phyloP scores from a whole-genome alignment of 2,888 invertebrate species.

The Caenorhabditis parvicauda region DNA sequence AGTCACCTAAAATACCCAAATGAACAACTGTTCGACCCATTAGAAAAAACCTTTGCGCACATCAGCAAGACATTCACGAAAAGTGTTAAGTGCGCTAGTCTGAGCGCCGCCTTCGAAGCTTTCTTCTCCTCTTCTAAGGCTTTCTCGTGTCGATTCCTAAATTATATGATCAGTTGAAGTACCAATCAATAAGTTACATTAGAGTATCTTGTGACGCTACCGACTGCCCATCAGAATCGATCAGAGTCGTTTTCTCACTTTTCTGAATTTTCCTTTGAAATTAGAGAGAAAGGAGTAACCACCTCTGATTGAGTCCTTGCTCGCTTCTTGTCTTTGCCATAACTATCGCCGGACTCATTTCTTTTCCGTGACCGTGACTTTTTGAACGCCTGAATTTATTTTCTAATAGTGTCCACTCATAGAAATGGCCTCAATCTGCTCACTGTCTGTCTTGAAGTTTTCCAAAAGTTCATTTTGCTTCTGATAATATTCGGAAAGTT shows the following conservation, averaged over 20 bases:
- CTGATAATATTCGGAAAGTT: conserved; percentile 44
- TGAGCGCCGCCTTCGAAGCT: conserved; percentile 15
- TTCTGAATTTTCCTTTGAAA: too few species aligned
- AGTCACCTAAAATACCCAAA: conserved; percentile 55
- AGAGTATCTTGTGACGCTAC: too few species aligned
- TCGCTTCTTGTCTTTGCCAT: neutral
- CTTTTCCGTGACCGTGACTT: neutral
- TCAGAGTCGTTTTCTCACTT: neutral
- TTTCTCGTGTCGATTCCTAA: conserved; percentile 1
- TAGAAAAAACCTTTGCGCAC: conserved; percentile 64
- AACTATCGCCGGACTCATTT: neutral
- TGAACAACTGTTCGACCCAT: conserved; percentile 66
- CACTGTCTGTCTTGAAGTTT: conserved; percentile 49
- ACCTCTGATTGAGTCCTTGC: neutral
- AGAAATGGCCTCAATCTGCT: conserved; percentile 42
- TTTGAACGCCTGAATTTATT: conserved; percentile 1
- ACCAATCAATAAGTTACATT: too few species aligned
- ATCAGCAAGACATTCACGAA: conserved; percentile 61
- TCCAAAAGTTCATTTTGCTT: conserved; percentile 52
- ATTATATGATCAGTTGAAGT: too few species aligned
- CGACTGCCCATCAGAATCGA: too few species aligned
- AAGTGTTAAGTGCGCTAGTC: conserved; percentile 48
- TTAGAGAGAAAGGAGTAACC: too few species aligned
- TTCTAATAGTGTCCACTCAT: neutral
- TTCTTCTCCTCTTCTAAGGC: conserved; percentile 3